A percentile compares a stretch with the other conserved stretches of the same genome.
Evolutionary conservation across 2,888 invertebrate genomes (phyloP).

Genomic region (Dorcus hopei): DNA sequence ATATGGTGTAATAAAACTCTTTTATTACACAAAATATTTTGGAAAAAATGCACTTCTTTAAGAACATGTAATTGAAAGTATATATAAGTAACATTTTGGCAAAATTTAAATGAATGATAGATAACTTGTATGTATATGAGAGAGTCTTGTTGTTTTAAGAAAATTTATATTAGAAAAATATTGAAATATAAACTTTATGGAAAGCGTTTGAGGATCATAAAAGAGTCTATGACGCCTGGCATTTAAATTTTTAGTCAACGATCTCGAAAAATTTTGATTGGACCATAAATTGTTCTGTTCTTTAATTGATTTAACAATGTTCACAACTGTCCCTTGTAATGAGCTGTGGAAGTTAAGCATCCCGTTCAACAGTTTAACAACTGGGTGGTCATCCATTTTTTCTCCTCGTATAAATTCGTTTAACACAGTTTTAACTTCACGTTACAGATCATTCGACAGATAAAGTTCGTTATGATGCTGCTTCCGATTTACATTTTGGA

Average conservation of each 20-base stretch:
- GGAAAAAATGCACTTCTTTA: no score
- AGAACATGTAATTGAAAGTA: no score
- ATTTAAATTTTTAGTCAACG: conserved; percentile 34
- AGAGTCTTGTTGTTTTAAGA: no score
- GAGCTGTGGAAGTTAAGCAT: conserved; percentile 11
- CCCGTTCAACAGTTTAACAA: conserved; percentile 3
- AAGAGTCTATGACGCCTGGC: conserved; percentile 24
- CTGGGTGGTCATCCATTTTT: conserved; percentile 16
- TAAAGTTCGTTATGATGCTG: no score
- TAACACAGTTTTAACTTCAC: conserved; percentile 10
- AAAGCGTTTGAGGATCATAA: no score
- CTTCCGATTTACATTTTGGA: no score
- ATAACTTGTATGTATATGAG: no score
- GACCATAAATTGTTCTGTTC: conserved; percentile 35
- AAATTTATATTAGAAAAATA: background rate
- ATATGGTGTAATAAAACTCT: no score
- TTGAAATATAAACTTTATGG: background rate
- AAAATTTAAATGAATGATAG: no score
- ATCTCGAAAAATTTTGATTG: conserved; percentile 42
- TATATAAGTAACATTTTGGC: no score
- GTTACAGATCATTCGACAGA: conserved; percentile 2
- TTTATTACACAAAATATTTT: no score
- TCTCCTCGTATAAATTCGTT: conserved; percentile 1
- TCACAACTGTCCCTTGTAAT: conserved; percentile 33
- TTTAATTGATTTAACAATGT: conserved; percentile 38